Evolutionary conservation across 1,140 invertebrate genomes (phyloP).

Genomic region (Diorhabda sublineata): DNA sequence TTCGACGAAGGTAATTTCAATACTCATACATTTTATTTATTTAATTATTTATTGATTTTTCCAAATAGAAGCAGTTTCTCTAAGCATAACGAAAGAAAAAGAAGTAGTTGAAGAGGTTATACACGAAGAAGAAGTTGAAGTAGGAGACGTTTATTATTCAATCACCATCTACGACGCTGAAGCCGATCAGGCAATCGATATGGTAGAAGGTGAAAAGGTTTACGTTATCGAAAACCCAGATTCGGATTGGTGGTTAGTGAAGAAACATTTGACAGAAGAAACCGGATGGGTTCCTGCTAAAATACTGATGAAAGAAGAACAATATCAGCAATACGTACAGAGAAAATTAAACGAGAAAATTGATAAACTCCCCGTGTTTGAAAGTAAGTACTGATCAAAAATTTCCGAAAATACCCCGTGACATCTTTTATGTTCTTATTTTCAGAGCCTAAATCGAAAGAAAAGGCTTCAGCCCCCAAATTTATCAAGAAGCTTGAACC

Average conservation of each 20-base stretch:
- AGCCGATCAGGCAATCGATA: slow-evolving; percentile 78
- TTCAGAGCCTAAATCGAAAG: slow-evolving; percentile 72
- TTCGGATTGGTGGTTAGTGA: slow-evolving; percentile 88
- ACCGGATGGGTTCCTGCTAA: slow-evolving; percentile 89
- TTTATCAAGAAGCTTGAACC: slow-evolving; percentile 83
- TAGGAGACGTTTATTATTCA: slow-evolving; percentile 75
- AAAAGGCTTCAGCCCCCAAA: slow-evolving; percentile 73
- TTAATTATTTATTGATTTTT: slow-evolving; percentile 22
- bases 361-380: slow-evolving; percentile 84
- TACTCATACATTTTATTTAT: background rate
- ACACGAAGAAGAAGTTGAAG: slow-evolving; percentile 54
- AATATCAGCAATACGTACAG: slow-evolving; percentile 78
- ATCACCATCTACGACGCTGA: slow-evolving; percentile 85
- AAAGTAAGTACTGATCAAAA: slow-evolving; percentile 65
- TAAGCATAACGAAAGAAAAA: slow-evolving; percentile 56
- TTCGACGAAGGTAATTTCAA: slow-evolving; percentile 59
- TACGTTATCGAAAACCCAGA: slow-evolving; percentile 80
- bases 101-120: slow-evolving; percentile 48
- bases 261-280: slow-evolving; percentile 84
- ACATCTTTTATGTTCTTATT: slow-evolving; percentile 21
- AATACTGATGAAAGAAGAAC: slow-evolving; percentile 75
- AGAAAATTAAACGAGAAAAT: slow-evolving; percentile 88
- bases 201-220: slow-evolving; percentile 86
- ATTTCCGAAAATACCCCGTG: background rate
- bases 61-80: slow-evolving; percentile 52